Base-by-base conservation (phyloP, 2,888 invertebrate species). In the Lepidocyrtinus sp. region DNA sequence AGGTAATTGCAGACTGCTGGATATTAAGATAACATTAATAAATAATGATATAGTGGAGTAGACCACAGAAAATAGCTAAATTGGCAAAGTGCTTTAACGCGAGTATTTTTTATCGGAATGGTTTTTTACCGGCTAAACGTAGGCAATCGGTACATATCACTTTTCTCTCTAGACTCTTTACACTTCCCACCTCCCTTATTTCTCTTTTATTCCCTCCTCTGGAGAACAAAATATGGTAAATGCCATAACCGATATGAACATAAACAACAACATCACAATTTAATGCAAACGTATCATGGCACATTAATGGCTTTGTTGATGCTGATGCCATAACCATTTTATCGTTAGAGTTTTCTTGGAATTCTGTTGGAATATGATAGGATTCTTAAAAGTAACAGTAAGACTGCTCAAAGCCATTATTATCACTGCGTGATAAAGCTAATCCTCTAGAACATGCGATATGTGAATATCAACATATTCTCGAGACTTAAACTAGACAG, bases 231-330 rank as follows among this genome's bases (percentile, higher is more conserved):
- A 36, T 36, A 36, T 36, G 36, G 36, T 36, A 12, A 36, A 36
- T 36, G 36, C 36, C 36, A 36, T 36, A 36, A 36, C 36, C 12
- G 36, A 36, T 36, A 36, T 36, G 36, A 12, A 12, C 36, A 36
- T 36, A 36, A 36, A 36, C 36, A 36, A 36, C 36, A 36, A 45
- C 45, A 45, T 67, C 24, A 27, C 61, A 71, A 62, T 71, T 71
- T 71, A 61, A 71, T 36, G 22, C 59, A 71, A 71, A 71, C 71
- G 36, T 27, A 71, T 62, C 62, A 59, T 71, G 71, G 62, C 71
- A 71, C 71, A 71, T 71, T 71, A 71, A 71, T 71, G 71, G 71
- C 62, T 71, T 36, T 71, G 71, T 71, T 71, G 71, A 71, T 71
- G 36, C 24, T 69, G 69, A 69, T 69, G 46, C 69, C 69, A 69